Base-by-base conservation (phyloP, 2,888 invertebrate species). In the Drosophila testacea region DNA sequence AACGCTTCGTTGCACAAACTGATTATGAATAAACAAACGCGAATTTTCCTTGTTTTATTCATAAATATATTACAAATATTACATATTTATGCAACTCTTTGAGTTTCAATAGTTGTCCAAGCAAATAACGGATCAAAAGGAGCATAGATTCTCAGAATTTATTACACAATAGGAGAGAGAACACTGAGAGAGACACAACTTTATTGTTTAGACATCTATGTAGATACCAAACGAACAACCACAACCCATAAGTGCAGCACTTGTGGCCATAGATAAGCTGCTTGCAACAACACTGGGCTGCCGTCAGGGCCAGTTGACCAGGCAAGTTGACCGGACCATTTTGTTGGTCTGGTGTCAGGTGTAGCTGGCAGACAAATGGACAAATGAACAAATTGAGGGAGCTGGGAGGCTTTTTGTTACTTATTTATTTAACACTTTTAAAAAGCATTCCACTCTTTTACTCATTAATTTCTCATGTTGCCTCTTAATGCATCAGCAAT, bases 11-110 rank as follows among this genome's bases (percentile, higher is more conserved):
- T 83, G 88, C 86, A 85, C 83, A 86, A 89, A 86, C 88, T 89
- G 89, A 88, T 89, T 90, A 90, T 89, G 89, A 89, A 89, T 89
- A 89, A 86, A 89, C 89, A 89, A 89, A 84, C 78, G 79, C 71
- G 74, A 79, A 82, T 77, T 81, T 69, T 59, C 59, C 38, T 50
- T 47, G 47, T 59, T 57, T 64, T 46, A 47, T 50, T 48, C 60
- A 62, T 62, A 60, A 70, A 38, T 47, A 64, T 67, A 38, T 36
- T 77, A 70, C 57, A 82, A 69, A 75, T 77, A 85, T 82, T 70
- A 77, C 61, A 73, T 79, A 79, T 81, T 81, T 81, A 79, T 84
- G 77, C 72, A 63, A 69, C 69, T 69, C 79, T 80, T 73, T 81
- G 79, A 71, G 86, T 75, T 64, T 67, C 63, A 69, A 65, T 83